Base-by-base conservation (phyloP, 2,113 vertebrate genomes). In the Leptodactylus fuscus region DNA sequence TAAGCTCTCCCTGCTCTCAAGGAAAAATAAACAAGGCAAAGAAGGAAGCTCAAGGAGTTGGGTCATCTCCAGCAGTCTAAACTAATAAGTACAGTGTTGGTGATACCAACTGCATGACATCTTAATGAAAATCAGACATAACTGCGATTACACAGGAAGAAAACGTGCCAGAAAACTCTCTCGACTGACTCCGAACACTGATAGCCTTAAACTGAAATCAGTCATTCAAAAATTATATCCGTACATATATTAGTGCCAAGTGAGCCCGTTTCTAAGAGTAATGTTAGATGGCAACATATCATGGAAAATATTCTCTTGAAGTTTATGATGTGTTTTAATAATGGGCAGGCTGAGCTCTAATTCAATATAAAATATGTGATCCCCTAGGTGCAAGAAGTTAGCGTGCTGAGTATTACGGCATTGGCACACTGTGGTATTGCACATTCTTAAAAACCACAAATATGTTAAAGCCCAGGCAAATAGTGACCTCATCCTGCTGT, bases 401-500 rank as follows among this genome's bases (percentile, higher is more conserved):
- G 82, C 38, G 55, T 46, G 51, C 82, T 75, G 71, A 74, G 49
- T 20, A 73, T 74, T 73, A 83, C 71, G 18, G 41, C 71, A 75
- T 44, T 83, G 82, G 82, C 82, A 83, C 82, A 48, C 36, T 67
- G 24, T 53, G 44, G 48, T 80, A 85, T 65, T 79, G 10, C n/a
- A 88, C 51, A 15, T 67, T 71, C 83, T 44, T 6, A 49, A 76
- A 67, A 76, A 65, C 24, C 60, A 88, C 86, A 74, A 69, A 75
- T 20, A 49, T 84, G 87, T 82, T 48, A 38, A 58, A 49, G 34
- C 5, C 75, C 73, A 46, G 46, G 24, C 82, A 2, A 12, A 76
- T 86, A 87, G 81, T 34, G 60, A 88, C 85, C 73, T 70, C 76
- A 88, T 67, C 34, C 0, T 85, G 81, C 88, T 88, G 91, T 91